Evolutionary conservation across 2,888 invertebrate genomes (phyloP).

Genomic region (Cataglyphis albicans): DNA sequence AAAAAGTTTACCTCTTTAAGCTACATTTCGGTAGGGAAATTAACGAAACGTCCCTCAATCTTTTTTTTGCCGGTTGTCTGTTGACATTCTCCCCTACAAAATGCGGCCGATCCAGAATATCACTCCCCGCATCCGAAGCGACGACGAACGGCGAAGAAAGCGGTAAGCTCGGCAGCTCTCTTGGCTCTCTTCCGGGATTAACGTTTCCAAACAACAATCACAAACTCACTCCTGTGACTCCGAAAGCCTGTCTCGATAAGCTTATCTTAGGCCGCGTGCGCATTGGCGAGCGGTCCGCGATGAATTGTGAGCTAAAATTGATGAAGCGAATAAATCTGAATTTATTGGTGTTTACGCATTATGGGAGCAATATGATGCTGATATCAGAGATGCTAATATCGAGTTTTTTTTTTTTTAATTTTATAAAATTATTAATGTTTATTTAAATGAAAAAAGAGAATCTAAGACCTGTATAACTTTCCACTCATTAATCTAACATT

Average conservation of each 20-base stretch:
- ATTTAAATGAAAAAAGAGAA: not conserved
- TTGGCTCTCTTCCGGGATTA: constrained; percentile 69
- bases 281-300: constrained; percentile 50
- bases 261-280: constrained; percentile 37
- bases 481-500: not conserved
- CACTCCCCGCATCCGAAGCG: constrained; percentile 67
- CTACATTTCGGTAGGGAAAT: constrained; percentile 54
- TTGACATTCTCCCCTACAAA: constrained; percentile 56
- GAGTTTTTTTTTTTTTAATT: not conserved
- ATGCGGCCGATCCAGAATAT: constrained; percentile 51
- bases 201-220: constrained; percentile 66
- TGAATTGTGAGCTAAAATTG: not conserved
- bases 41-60: constrained; percentile 59
- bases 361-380: not conserved
- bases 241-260: constrained; percentile 31
- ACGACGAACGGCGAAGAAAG: constrained; percentile 65
- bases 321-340: not conserved
- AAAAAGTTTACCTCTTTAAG: constrained; percentile 54
- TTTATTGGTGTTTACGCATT: not conserved
- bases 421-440: not conserved
- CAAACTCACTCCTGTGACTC: constrained; percentile 27
- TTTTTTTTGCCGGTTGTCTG: constrained; percentile 46
- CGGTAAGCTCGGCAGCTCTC: constrained; percentile 65
- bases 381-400: not conserved
- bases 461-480: not conserved